Percentiles rank a stretch among this genome's conserved stretches.
Evolutionary conservation across 2,797 vertebrate genomes (phyloP).

Genomic region (Scolopax rusticola): DNA sequence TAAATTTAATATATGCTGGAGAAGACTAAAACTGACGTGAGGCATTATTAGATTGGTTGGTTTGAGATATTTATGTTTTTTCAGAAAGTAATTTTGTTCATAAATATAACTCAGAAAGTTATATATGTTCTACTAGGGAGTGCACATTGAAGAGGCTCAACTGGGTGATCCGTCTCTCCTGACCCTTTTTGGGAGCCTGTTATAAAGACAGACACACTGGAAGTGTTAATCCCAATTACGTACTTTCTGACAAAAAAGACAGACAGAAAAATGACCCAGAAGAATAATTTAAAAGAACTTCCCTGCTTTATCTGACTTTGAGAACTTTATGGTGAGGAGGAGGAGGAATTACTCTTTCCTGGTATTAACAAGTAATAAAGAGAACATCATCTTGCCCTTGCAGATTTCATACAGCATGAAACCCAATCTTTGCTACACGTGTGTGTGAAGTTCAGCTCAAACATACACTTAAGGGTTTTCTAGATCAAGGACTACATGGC

Average conservation of each 20-base stretch:
- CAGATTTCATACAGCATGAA: neutral
- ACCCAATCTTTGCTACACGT: neutral
- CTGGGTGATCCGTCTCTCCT: neutral
- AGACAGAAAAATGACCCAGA: neutral
- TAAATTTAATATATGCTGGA: neutral
- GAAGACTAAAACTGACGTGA: neutral
- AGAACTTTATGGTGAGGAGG: neutral
- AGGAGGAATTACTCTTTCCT: neutral
- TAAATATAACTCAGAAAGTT: too few relatives aligned
- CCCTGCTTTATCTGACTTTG: neutral
- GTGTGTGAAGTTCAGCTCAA: neutral
- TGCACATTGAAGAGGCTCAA: neutral
- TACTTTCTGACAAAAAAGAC: neutral
- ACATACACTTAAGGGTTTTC: neutral
- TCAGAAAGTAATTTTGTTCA: neutral
- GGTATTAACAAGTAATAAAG: neutral
- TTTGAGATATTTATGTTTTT: neutral
- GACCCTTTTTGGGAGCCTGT: neutral
- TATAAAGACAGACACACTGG: neutral
- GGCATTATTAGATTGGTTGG: neutral
- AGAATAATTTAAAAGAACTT: neutral
- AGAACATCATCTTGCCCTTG: neutral
- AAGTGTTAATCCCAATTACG: neutral
- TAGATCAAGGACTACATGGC: neutral
- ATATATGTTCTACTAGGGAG: neutral